These are phyloP conservation scores for Cactoblastis cactorum DNA, from an alignment of 2,888 invertebrate species.

Conservation along the genomic window DNA sequence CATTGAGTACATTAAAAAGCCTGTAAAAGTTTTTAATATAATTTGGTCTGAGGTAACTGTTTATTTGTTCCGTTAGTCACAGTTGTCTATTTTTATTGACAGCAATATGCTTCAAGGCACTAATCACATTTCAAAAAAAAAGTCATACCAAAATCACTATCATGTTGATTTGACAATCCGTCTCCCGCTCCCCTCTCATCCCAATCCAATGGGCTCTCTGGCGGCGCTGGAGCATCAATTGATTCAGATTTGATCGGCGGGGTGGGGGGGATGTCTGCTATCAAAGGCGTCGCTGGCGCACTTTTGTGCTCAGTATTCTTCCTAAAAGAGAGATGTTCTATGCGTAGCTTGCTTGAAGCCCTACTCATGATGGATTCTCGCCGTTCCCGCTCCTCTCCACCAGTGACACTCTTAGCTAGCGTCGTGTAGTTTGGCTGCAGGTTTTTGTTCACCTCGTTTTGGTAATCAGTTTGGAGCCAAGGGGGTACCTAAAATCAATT, in stretches of 20 bases:
- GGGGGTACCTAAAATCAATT: constrained; percentile 81
- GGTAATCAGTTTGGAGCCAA: constrained; percentile 85
- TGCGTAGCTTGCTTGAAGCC: constrained; percentile 66
- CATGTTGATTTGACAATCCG: constrained; percentile 91
- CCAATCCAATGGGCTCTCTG: constrained; percentile 82
- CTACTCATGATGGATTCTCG: constrained; percentile 70
- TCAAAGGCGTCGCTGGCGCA: constrained; percentile 54
- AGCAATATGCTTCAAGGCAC: too few relatives aligned
- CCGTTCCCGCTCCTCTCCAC: constrained; percentile 60
- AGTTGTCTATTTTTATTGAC: too few relatives aligned
- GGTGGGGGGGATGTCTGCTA: constrained; percentile 39
- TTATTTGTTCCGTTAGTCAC: too few relatives aligned
- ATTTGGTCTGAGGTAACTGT: too few relatives aligned
- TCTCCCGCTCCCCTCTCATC: constrained; percentile 88
- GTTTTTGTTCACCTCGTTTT: constrained; percentile 72
- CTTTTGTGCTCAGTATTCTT: constrained; percentile 51
- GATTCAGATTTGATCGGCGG: constrained; percentile 40
- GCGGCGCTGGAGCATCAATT: constrained; percentile 48
- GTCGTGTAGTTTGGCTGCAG: constrained; percentile 68
- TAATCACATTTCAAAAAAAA: too few relatives aligned
- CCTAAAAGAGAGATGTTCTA: constrained; percentile 67
- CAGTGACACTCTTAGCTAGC: constrained; percentile 57
- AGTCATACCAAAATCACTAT: constrained; percentile 87
- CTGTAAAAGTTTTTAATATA: too few relatives aligned
- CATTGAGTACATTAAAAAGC: too few relatives aligned